These are phyloP conservation scores for Megaceryle alcyon DNA, from an alignment of 2,797 vertebrate genomes.

Conservation along the genomic window DNA sequence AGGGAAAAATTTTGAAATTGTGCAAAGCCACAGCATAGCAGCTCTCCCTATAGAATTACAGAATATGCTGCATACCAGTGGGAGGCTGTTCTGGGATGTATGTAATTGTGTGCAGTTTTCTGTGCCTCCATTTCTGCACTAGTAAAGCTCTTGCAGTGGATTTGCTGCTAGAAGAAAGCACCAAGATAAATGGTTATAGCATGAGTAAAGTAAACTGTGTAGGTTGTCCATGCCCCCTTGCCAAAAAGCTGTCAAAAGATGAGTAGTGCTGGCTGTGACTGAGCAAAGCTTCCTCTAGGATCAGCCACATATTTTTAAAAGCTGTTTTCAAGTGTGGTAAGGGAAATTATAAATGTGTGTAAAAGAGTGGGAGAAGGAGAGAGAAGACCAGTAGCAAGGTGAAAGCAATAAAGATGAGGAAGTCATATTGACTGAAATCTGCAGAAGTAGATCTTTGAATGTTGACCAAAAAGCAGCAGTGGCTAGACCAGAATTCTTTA, in stretches of 20 bases:
- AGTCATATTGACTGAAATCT: not conserved
- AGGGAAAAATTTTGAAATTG: not conserved
- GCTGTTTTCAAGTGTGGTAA: not conserved
- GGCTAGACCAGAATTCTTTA: not conserved
- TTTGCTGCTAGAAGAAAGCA: not conserved
- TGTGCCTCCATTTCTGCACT: not conserved
- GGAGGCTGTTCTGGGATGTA: not conserved
- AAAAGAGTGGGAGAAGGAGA: not conserved
- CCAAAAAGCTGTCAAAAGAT: slow-evolving; percentile 28
- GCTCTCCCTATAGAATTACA: not conserved
- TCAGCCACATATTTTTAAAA: not conserved
- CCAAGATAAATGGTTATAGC: not conserved
- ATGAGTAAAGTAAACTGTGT: slow-evolving; percentile 3
- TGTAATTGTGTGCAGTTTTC: not conserved
- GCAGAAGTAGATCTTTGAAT: not conserved
- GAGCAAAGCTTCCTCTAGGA: not conserved
- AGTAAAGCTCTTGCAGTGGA: not conserved
- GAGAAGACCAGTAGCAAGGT: not conserved
- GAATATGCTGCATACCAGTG: not conserved
- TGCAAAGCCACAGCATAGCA: not conserved
- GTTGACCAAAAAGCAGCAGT: not conserved
- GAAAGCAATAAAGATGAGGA: not conserved
- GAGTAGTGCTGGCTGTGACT: not conserved
- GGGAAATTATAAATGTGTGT: not conserved
- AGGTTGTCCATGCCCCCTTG: not conserved